These are phyloP conservation scores for Tigriopus californicus DNA, from an alignment of 2,888 invertebrate species.

Conservation along the genomic window DNA sequence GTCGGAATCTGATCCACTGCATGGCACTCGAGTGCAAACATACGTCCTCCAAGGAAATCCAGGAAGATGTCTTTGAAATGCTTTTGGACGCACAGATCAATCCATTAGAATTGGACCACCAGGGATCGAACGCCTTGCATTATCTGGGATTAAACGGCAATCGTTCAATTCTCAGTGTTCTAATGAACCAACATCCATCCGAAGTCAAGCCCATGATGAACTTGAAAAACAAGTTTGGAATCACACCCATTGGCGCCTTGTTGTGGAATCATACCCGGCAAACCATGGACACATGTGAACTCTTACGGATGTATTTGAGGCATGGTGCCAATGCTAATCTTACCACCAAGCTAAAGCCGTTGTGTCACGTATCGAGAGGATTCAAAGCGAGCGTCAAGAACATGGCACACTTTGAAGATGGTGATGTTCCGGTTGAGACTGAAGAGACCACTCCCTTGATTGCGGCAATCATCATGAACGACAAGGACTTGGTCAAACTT, in stretches of 20 bases:
- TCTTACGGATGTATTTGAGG: neutral
- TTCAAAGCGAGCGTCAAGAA: neutral
- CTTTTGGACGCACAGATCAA: slow-evolving; percentile 27
- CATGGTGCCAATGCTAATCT: neutral
- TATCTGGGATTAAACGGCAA: slow-evolving; percentile 28
- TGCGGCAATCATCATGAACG: neutral
- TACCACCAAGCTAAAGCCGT: neutral
- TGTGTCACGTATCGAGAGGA: neutral
- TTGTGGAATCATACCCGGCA: neutral
- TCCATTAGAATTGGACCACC: slow-evolving; percentile 24
- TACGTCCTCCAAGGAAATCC: neutral
- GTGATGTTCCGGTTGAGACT: neutral
- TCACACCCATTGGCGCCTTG: neutral
- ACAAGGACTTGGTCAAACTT: neutral
- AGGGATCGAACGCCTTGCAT: slow-evolving; percentile 27
- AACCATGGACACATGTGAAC: too few relatives aligned
- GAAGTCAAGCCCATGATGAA: neutral
- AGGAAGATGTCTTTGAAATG: slow-evolving; percentile 16
- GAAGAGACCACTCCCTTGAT: slow-evolving; percentile 1
- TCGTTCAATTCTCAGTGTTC: slow-evolving; percentile 24
- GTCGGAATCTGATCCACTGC: slow-evolving; percentile 28
- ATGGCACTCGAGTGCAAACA: slow-evolving; percentile 24
- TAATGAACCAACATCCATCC: slow-evolving; percentile 16
- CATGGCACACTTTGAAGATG: neutral
- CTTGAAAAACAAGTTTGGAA: neutral